Evolutionary conservation across 2,113 vertebrate genomes (phyloP), one percentile per base, ranked within the genome.

Genomic region (Aptenodytes forsteri): DNA sequence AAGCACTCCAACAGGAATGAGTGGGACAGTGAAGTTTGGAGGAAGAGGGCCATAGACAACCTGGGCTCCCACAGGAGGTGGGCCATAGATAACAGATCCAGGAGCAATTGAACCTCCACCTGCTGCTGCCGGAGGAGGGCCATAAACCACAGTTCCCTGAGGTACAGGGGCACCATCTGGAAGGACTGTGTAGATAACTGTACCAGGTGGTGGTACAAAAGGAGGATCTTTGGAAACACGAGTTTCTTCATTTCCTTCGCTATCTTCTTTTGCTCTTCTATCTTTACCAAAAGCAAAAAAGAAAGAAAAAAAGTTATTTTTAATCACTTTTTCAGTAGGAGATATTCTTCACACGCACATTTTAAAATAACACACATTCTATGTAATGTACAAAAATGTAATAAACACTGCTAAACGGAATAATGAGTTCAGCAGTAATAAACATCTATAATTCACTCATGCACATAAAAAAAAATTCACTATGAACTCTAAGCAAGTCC

Each of bases 111-210:
- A 91, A 25, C 21, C 85, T 75, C 97, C 97, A 10, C 10, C 73
- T 67, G 69, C 91, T 86, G 98, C 89, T 66, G 95, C 65, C 30
- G 97, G 98, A 27, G 98, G 94, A 19, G 98, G 92, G 18, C 97
- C 98, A 49, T 98, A 99, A 20, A 98, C 54, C 38, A 98, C 98
- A 19, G 97, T 67, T 38, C 98, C 99, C 82, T 98, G 98, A 15
- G 98, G 98, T 4, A 97, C 97, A 42, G 98, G 97, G 17, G 97
- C 93, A 16, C 98, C 98, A 29, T 98, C 98, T 18, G 98, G 99
- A 59, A 98, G 97, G 50, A 97, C 91, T 2, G 99, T 98, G 72
- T 99, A 99, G 66, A 98, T 96, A 83, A 98, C 96, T 32, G 98
- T 96, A 29, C 97, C 98, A 2, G 97, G 79, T 19, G 98, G 96